Evolutionary conservation across 2,113 vertebrate genomes (phyloP).

Genomic region (Phainopepla nitens): DNA sequence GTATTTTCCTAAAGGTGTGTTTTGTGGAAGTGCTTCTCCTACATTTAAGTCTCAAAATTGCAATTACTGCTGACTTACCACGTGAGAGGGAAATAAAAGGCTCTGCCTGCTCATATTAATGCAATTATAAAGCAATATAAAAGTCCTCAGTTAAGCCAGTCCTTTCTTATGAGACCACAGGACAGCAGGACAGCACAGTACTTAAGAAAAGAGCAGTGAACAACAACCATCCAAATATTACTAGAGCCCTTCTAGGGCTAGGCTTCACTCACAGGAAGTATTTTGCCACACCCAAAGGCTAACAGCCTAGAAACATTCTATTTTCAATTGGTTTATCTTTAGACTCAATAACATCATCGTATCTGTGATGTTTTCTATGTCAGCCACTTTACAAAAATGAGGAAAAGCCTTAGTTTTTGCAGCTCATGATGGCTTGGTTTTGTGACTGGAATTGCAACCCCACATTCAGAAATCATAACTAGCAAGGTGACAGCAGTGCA

Average conservation of each 20-base stretch:
- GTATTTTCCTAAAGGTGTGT: not conserved
- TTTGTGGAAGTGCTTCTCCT: not conserved
- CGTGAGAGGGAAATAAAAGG: not conserved
- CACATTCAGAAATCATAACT: not conserved
- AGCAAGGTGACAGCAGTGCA: not conserved
- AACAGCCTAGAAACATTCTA: not conserved
- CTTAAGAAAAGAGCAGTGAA: not conserved
- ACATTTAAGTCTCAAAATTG: not conserved
- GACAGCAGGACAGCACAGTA: not conserved
- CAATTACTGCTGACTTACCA: not conserved
- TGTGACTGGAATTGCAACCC: not conserved
- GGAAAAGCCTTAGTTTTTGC: not conserved
- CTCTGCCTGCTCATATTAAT: not conserved
- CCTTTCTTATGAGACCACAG: not conserved
- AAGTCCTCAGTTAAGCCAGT: not conserved
- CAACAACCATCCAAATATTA: not conserved
- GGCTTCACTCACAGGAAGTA: not conserved
- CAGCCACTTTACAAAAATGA: not conserved
- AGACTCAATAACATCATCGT: not conserved
- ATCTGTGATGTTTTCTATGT: not conserved
- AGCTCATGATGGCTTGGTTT: not conserved
- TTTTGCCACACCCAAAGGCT: not conserved
- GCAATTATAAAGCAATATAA: not conserved
- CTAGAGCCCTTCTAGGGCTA: not conserved
- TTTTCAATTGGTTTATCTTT: not conserved